Base-by-base conservation (phyloP, 2,888 invertebrate genomes). In the Sclerodermus sp. region DNA sequence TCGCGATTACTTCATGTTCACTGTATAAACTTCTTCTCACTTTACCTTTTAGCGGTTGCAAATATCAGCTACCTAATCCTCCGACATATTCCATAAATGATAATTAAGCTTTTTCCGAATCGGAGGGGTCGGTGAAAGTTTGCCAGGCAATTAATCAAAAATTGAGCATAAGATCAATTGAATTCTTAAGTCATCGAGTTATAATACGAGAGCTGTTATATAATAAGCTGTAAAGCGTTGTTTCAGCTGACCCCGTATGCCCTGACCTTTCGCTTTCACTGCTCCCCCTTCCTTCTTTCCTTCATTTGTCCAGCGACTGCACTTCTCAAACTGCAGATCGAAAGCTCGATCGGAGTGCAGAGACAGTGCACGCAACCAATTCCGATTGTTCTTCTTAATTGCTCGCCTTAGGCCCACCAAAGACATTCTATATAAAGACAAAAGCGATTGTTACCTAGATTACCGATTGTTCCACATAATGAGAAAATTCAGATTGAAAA, bases 201-300 rank as follows among this genome's bases (percentile, higher is more conserved):
- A 32, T 36, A 8, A 29, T 40, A 38, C 34, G 36, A 23, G 34
- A 38, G 12, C 17, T 23, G 43, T 70, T 72, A 66, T 56, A 57
- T 65, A 71, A 73, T 56, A 52, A 17, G 55, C 57, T 53, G 62
- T 69, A 67, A 68, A 70, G 67, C 67, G 70, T 70, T 73, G 67
- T 73, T 70, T 59, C 62, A 62, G 61, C 57, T 67, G 73, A 74
- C 71, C 73, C 70, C 65, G 55, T 47, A 59, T 52, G 61, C 68
- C 66, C 65, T 73, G 77, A 77, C 77, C 77, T 76, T 77, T 77
- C 68, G 73, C 77, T 77, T 77, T 77, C 77, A 77, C 76, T 75
- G 73, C 64, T 59, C 58, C 57, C 54, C 55, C 46, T 56, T 45
- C 47, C 49, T 64, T 45, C 44, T 30, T 41, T 16, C 50, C 23